Evolutionary conservation across 2,888 invertebrate genomes (phyloP).

Genomic region (Meteorus colon): DNA sequence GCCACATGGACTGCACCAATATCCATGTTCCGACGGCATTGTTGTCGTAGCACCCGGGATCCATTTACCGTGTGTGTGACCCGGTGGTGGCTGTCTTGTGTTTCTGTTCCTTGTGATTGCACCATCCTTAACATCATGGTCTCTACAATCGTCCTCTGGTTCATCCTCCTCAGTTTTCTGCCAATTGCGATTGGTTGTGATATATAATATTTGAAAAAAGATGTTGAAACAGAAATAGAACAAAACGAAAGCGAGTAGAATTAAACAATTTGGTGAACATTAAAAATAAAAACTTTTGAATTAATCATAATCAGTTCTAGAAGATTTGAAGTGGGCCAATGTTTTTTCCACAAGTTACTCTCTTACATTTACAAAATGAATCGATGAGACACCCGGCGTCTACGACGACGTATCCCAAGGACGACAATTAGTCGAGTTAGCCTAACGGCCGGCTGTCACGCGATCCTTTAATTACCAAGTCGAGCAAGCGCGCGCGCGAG

Average conservation of each 20-base stretch:
- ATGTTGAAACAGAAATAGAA: too few species aligned
- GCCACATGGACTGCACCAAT: slow-evolving; percentile 89
- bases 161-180: slow-evolving; percentile 64
- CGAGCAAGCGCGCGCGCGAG: slow-evolving; percentile 50
- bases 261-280: too few species aligned
- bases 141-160: slow-evolving; percentile 36
- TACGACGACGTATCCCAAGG: slow-evolving; percentile 46
- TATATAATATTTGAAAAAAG: too few species aligned
- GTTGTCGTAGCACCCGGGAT: slow-evolving; percentile 78
- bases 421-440: slow-evolving; percentile 57
- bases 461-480: slow-evolving; percentile 55
- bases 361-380: slow-evolving; percentile 14
- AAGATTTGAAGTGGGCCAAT: not conserved
- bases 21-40: slow-evolving; percentile 68
- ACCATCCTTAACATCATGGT: slow-evolving; percentile 25
- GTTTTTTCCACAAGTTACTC: not conserved
- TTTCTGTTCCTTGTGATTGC: slow-evolving; percentile 11
- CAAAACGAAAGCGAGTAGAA: too few species aligned
- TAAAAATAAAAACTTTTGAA: not conserved
- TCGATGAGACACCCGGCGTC: slow-evolving; percentile 32
- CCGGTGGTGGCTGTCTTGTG: slow-evolving; percentile 78
- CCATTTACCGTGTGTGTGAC: slow-evolving; percentile 88
- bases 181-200: slow-evolving; percentile 14
- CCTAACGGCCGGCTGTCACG: slow-evolving; percentile 54
- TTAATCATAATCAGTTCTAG: not conserved